Evolutionary conservation across 1,140 invertebrate genomes (phyloP).

Genomic region (Phenacoccus solenopsis): DNA sequence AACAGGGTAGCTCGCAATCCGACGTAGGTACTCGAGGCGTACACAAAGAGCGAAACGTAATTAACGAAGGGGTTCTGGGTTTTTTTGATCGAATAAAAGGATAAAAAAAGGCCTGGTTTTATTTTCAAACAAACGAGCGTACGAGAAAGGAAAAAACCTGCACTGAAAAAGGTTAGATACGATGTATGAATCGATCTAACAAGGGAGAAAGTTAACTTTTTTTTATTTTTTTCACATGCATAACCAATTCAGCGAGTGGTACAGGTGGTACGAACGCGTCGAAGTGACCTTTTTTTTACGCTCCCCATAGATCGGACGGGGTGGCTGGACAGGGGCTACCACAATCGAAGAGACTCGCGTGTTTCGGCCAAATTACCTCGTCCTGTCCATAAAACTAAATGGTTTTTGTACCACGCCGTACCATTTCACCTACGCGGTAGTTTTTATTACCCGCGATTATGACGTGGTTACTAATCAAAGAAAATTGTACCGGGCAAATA

Average conservation of each 20-base stretch:
- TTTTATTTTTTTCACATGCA: background rate
- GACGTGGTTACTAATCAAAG: conserved; percentile 1
- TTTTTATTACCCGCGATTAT: background rate
- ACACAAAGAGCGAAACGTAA: too few species aligned
- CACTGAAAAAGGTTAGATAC: background rate
- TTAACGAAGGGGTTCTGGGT: too few species aligned
- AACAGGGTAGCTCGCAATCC: too few species aligned
- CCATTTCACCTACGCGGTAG: background rate
- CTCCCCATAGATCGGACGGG: background rate
- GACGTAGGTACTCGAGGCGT: too few species aligned
- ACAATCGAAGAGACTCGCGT: background rate
- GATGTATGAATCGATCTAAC: background rate
- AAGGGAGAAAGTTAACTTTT: background rate
- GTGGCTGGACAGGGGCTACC: background rate
- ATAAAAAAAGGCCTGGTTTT: background rate
- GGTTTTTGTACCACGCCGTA: background rate
- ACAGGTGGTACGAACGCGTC: background rate
- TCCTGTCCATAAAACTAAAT: conserved; percentile 2
- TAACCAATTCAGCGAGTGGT: background rate
- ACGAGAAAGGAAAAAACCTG: background rate
- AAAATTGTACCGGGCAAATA: background rate
- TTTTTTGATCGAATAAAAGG: too few species aligned
- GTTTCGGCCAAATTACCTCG: conserved; percentile 1
- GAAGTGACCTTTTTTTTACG: background rate
- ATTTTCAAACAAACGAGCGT: background rate